Evolutionary conservation across 1,140 invertebrate genomes (phyloP), one percentile per base, ranked within the genome.

Genomic region (Drosophila serrata): DNA sequence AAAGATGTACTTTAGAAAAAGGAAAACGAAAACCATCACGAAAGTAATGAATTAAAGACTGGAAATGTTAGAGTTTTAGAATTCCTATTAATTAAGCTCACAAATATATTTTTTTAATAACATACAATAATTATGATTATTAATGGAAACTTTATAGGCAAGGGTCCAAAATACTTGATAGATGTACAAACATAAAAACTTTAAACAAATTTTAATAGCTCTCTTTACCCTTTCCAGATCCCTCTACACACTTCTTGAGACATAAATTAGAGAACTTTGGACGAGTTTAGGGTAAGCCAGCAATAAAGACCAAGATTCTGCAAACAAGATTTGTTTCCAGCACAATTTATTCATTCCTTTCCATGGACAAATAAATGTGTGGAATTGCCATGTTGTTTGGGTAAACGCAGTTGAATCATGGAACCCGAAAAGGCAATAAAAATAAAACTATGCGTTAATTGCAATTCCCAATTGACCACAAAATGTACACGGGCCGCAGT

Each of bases 361-460:
- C 76, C 33, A 76, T 76, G 58, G 56, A 42, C 58, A 77, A 75
- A 73, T 72, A 80, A 64, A 31, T 69, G 60, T 37, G 63, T 27
- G 63, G 42, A 68, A 64, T 77, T 65, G 49, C 12, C 33, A 31
- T 35, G 17, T 15, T 48, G 42, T 35, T 35, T 46, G 35, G 19
- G 43, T 22, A 67, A 24, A 43, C 46, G 49, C 35, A 63, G 46
- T 29, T 12, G 29, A 69, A 35, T 65, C 61, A 27, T 51, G 46
- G 22, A 19, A 22, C 65, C 51, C 58, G n/a, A 46, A 53, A 67
- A 48, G 53, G 77, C 53, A 87, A 88, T 74, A 87, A 88, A 82
- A 84, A 77, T 73, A 76, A 78, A 88, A 72, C 84, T 80, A 84
- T 72, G 84, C 80, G 76, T 80, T 90, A 90, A 88, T 88, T 90